phyloP scores from a whole-genome alignment of 2,113 vertebrate species.

The Cephalophus harveyi region DNA sequence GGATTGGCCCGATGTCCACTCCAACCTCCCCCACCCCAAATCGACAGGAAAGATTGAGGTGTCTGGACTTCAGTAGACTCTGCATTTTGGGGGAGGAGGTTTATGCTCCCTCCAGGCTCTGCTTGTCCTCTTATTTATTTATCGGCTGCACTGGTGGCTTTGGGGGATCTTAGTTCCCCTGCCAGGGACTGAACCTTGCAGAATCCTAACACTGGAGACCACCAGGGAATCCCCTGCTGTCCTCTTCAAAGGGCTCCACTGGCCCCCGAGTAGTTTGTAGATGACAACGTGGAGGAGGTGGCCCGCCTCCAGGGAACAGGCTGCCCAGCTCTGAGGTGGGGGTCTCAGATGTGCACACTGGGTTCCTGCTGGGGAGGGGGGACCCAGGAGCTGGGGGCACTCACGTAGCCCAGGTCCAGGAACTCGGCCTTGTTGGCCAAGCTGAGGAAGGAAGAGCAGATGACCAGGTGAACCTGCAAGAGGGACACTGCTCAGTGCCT shows the following conservation, averaged over 20 bases:
- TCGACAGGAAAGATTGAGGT: background rate
- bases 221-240: background rate
- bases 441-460: conserved; percentile 93
- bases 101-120: background rate
- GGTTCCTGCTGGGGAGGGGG: background rate
- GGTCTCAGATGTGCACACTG: too few species aligned
- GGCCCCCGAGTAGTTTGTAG: background rate
- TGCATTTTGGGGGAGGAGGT: background rate
- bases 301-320: background rate
- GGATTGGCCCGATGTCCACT: background rate
- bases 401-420: conserved; percentile 94
- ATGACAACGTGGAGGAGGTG: background rate
- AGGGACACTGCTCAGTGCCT: background rate
- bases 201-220: background rate
- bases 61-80: background rate
- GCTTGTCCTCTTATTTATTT: background rate
- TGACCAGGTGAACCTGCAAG: conserved; percentile 89
- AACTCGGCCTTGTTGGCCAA: conserved; percentile 94
- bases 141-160: background rate
- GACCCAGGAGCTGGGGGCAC: conserved; percentile 54
- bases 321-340: background rate
- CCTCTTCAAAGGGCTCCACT: background rate
- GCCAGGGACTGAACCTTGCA: background rate
- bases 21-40: background rate
- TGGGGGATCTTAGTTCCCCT: background rate